Percentiles rank a stretch among this genome's conserved stretches.
Evolutionary conservation across 2,113 vertebrate species (phyloP).

Genomic region (Hepsetus odoe): DNA sequence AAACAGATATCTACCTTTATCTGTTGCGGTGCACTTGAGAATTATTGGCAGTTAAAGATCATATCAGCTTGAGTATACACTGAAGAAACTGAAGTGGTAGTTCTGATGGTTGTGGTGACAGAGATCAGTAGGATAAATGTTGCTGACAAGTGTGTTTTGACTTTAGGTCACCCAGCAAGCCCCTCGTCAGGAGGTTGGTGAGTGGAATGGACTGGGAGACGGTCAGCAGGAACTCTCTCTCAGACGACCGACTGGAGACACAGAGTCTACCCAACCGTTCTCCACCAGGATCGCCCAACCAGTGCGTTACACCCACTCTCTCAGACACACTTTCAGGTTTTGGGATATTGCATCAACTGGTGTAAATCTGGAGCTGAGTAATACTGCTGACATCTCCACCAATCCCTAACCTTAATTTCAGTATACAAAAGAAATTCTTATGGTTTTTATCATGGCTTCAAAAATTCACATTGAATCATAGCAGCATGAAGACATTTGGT

Average conservation of each 20-base stretch:
- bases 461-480: too few species aligned
- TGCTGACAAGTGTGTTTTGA: not conserved
- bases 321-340: not conserved
- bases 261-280: slow-evolving; percentile 96
- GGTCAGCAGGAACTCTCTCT: slow-evolving; percentile 92
- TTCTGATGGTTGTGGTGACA: not conserved
- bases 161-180: slow-evolving; percentile 93
- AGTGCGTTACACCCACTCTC: slow-evolving; percentile 78
- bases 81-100: not conserved
- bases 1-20: too few species aligned
- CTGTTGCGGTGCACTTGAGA: too few species aligned
- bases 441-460: too few species aligned
- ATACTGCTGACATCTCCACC: too few species aligned
- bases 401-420: too few species aligned
- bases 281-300: slow-evolving; percentile 93
- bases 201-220: slow-evolving; percentile 93
- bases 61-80: too few species aligned
- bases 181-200: slow-evolving; percentile 87
- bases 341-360: too few species aligned
- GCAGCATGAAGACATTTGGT: too few species aligned
- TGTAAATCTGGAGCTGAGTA: too few species aligned
- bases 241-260: slow-evolving; percentile 95
- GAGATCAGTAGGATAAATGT: not conserved
- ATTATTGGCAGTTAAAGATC: too few species aligned
- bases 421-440: too few species aligned